Percentiles rank a stretch among this genome's conserved stretches.
These are phyloP conservation scores for Drosophila tsacasi DNA, from an alignment of 1,140 invertebrate species.

Conservation along the genomic window DNA sequence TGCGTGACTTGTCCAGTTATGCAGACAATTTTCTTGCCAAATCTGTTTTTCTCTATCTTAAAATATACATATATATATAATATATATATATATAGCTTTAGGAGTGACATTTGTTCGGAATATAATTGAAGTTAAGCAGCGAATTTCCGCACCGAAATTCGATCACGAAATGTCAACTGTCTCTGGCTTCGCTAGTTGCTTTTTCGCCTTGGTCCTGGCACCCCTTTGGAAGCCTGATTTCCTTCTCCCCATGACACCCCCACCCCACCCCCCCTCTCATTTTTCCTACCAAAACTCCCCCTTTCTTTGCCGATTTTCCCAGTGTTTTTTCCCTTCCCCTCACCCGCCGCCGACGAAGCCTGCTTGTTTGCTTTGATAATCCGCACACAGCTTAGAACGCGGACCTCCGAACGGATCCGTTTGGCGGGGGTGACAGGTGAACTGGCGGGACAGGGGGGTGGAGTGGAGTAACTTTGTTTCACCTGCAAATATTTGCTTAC, in stretches of 20 bases:
- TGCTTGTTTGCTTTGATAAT: conserved; percentile 77
- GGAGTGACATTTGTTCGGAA: conserved; percentile 5
- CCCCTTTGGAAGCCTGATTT: background rate
- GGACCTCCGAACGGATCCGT: conserved; percentile 10
- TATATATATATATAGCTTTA: background rate
- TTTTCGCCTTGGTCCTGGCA: background rate
- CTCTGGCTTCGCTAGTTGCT: conserved; percentile 5
- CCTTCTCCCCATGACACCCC: background rate
- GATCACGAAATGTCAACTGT: conserved; percentile 49
- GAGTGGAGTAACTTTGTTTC: conserved; percentile 67
- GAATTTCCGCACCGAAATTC: conserved; percentile 32
- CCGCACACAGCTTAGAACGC: conserved; percentile 76
- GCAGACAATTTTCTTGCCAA: background rate
- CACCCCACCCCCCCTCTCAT: background rate
- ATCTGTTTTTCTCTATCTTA: background rate
- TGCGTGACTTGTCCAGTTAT: conserved; percentile 7
- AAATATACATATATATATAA: background rate
- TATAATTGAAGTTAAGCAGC: conserved; percentile 34
- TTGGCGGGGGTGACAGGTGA: conserved; percentile 6
- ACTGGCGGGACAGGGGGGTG: no score
- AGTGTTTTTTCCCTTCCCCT: background rate
- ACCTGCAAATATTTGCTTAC: conserved; percentile 79
- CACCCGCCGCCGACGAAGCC: background rate
- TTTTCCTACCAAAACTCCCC: no score
- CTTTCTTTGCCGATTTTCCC: background rate